Percentiles rank a stretch among this genome's conserved stretches.
Evolutionary conservation across 1,140 invertebrate genomes (phyloP).

Genomic region (Philotrypesis tridentata): DNA sequence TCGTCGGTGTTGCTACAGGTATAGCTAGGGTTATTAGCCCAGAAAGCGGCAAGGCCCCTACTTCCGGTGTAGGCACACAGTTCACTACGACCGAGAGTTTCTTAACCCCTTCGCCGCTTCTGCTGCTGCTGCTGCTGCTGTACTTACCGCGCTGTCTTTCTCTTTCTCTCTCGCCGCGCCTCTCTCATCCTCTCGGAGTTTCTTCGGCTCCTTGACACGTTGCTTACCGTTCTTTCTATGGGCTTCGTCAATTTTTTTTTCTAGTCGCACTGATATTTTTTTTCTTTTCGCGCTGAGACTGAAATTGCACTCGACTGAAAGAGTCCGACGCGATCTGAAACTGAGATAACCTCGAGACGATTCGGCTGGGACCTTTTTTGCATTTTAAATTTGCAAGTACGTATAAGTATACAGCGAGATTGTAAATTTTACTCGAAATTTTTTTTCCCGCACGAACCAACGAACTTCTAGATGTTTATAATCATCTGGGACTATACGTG

Average conservation of each 20-base stretch:
- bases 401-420: too few species aligned
- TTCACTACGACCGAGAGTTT: constrained; percentile 66
- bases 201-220: not conserved
- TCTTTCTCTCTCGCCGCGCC: not conserved
- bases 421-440: too few species aligned
- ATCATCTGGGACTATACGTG: too few species aligned
- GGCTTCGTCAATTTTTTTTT: not conserved
- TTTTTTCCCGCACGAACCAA: too few species aligned
- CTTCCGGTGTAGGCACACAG: constrained; percentile 72
- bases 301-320: too few species aligned
- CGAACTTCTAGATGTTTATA: too few species aligned
- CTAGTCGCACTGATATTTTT: not conserved
- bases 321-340: too few species aligned
- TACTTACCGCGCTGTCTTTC: not conserved
- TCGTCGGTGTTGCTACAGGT: constrained; percentile 60
- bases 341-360: too few species aligned
- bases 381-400: too few species aligned
- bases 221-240: not conserved
- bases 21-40: constrained; percentile 74
- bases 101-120: constrained; percentile 68
- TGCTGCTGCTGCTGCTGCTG: constrained; percentile 1
- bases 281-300: too few species aligned
- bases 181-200: not conserved
- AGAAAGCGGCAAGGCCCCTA: constrained; percentile 72
- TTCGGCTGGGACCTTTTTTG: too few species aligned